A percentile compares a stretch with the other conserved stretches of the same genome.
Conservation (phyloP, 1,140 invertebrate species). For the Bombus waltoni region DNA sequence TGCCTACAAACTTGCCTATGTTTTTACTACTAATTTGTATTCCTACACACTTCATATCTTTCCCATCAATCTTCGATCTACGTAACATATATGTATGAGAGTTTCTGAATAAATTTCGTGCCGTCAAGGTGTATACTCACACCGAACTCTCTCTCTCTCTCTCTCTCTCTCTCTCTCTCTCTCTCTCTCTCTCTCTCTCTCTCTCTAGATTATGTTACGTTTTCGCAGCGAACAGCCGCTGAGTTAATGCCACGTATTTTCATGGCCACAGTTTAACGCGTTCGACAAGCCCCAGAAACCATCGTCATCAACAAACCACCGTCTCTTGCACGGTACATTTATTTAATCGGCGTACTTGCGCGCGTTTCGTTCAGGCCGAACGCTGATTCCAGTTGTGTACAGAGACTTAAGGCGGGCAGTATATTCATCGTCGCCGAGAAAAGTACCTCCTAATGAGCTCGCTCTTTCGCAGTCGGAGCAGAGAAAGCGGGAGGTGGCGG, state of each 20-base stretch:
- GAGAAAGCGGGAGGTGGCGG: constrained; percentile 13
- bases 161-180: no score
- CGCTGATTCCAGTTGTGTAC: neutral
- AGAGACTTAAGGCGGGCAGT: neutral
- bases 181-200: no score
- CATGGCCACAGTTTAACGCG: neutral
- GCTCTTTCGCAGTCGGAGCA: constrained; percentile 39
- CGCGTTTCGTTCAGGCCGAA: neutral
- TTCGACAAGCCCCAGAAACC: neutral
- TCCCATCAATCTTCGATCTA: no score
- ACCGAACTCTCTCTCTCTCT: no score
- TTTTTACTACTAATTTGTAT: no score
- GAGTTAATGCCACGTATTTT: neutral
- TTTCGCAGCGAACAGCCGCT: neutral
- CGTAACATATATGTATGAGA: no score
- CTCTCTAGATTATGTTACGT: neutral
- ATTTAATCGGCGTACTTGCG: neutral
- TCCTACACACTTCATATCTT: no score
- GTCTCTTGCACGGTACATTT: neutral
- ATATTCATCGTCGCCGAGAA: constrained; percentile 26
- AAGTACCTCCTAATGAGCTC: constrained; percentile 54
- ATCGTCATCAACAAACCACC: neutral
- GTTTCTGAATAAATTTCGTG: no score
- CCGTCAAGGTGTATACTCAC: no score
- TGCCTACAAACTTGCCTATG: no score